Evolutionary conservation across 2,888 invertebrate genomes (phyloP), one percentile per base, ranked within the genome.

Genomic region (Nymphalis polychloros): DNA sequence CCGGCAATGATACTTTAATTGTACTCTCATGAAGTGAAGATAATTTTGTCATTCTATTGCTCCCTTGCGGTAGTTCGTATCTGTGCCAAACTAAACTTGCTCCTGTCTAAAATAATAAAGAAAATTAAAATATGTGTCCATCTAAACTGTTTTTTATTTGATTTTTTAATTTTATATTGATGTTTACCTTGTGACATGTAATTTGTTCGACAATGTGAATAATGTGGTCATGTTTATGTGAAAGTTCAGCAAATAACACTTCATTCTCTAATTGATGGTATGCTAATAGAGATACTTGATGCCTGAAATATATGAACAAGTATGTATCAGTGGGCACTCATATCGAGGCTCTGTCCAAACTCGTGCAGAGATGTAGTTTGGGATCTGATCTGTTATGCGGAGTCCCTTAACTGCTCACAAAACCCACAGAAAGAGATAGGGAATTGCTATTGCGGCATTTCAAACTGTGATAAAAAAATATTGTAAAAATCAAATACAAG

Each of bases 211-310:
- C 93, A 72, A 96, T 95, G 85, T 97, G 94, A 76, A 96, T 93
- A 75, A 95, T 91, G 83, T 95, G 95, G 67, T 95, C 94, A 74
- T 95, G 94, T 64, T 94, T 93, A 72, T 94, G 93, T 77, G 97
- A 95, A 79, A 98, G 95, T 76, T 95, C 94, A 46, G 97, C 96
- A 81, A 94, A 94, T n/a, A 98, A 86, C 0, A 97, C 97, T 88
- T 98, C 98, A 85, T 96, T 96, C 84, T 98, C 97, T 48, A 98
- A 95, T 87, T 97, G 96, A 79, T 96, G 96, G 80, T 96, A 97
- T 61, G 97, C 96, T 67, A 96, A 84, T 50, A 97, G 92, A 77
- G 96, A 96, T 70, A 97, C 93, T 80, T 96, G 95, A 71, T 93
- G 93, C 19, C 96, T 96, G 88, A 72, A 79, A 78, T 27, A 27